phyloP scores from a whole-genome alignment of 2,113 vertebrate species.

The Corythornis madagascariensis region DNA sequence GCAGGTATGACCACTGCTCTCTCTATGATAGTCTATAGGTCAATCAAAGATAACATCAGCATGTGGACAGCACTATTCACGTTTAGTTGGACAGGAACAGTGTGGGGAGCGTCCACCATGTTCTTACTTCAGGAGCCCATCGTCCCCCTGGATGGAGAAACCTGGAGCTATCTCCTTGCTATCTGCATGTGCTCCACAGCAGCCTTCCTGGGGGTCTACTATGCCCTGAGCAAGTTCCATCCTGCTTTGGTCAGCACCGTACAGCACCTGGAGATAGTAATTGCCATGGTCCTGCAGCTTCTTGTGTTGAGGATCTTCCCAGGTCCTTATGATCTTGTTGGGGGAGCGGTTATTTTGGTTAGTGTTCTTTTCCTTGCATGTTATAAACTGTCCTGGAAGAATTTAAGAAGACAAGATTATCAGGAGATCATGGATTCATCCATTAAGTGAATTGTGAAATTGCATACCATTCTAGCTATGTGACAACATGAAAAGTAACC shows the following conservation, averaged over 20 bases:
- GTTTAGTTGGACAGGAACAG: slow-evolving; percentile 95
- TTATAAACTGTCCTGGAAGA: slow-evolving; percentile 91
- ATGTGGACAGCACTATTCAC: slow-evolving; percentile 99
- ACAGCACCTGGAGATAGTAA: slow-evolving; percentile 95
- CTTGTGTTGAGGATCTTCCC: slow-evolving; percentile 91
- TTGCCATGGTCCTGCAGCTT: slow-evolving; percentile 96
- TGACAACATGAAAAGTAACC: not conserved
- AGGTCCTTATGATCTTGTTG: slow-evolving; percentile 87
- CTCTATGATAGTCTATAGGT: slow-evolving; percentile 97
- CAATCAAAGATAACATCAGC: slow-evolving; percentile 94
- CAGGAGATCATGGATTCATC: slow-evolving; percentile 95
- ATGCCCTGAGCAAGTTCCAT: slow-evolving; percentile 95
- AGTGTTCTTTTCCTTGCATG: slow-evolving; percentile 92
- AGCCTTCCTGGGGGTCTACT: slow-evolving; percentile 97
- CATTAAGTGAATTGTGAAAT: slow-evolving; percentile 83
- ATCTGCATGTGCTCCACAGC: slow-evolving; percentile 96
- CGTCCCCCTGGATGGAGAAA: slow-evolving; percentile 92
- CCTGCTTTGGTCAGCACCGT: slow-evolving; percentile 96
- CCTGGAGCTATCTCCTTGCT: slow-evolving; percentile 94
- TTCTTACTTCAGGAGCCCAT: slow-evolving; percentile 98
- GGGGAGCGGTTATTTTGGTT: slow-evolving; percentile 90
- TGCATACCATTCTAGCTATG: not conserved
- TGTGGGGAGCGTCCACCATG: slow-evolving; percentile 97
- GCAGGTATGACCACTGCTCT: slow-evolving; percentile 95
- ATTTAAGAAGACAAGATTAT: slow-evolving; percentile 88